phyloP scores from a whole-genome alignment of 1,140 invertebrate genomes.

The Procambarus clarkii region DNA sequence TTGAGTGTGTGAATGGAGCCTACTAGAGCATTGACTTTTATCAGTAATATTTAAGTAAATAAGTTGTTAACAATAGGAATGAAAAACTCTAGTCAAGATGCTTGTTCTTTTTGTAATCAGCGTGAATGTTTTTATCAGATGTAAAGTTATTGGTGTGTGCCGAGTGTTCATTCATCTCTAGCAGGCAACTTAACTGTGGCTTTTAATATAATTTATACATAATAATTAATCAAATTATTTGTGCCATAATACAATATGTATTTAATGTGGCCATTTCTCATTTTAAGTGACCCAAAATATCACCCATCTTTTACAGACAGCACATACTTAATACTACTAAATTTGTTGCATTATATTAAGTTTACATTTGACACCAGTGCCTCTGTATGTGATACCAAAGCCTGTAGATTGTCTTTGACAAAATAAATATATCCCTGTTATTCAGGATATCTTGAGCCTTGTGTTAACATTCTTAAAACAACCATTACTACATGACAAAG shows the following conservation, averaged over 20 bases:
- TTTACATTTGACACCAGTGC: conserved; percentile 38
- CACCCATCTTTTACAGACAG: conserved; percentile 3
- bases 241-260: conserved; percentile 26
- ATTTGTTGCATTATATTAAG: background rate
- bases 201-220: conserved; percentile 5
- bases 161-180: background rate
- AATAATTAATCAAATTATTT: conserved; percentile 29
- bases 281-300: background rate
- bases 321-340: background rate
- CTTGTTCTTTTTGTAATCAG: conserved; percentile 19
- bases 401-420: conserved; percentile 39
- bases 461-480: background rate
- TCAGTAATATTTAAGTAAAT: background rate
- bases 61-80: background rate
- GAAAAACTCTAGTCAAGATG: conserved; percentile 32
- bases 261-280: conserved; percentile 25
- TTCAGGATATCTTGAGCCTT: background rate
- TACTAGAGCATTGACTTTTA: background rate
- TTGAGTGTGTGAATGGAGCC: background rate
- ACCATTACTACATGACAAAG: background rate
- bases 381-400: conserved; percentile 52
- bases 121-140: background rate
- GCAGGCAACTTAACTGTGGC: background rate
- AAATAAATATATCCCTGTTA: conserved; percentile 29
- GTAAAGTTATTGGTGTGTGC: background rate